These are phyloP conservation scores for Vanessa cardui DNA, from an alignment of 2,888 invertebrate species.

Conservation along the genomic window DNA sequence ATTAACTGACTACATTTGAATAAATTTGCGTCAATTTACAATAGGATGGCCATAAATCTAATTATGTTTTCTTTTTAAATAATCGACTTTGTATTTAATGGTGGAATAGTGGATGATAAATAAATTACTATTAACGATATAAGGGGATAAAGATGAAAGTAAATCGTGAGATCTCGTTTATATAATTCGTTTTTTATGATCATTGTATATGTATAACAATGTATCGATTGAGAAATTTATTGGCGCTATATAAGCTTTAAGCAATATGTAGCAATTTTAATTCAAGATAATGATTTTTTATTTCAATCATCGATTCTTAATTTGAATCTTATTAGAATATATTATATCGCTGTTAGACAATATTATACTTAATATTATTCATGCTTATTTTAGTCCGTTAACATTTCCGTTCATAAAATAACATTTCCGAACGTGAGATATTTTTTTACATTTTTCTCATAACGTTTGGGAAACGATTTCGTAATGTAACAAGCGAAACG, in stretches of 20 bases:
- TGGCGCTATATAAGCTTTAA: slow-evolving; percentile 8
- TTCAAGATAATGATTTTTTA: background rate
- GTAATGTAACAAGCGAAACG: slow-evolving; percentile 48
- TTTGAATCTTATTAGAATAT: too few species aligned
- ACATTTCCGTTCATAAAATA: slow-evolving; percentile 28
- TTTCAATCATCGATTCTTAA: too few species aligned
- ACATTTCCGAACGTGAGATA: slow-evolving; percentile 28
- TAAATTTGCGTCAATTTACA: slow-evolving; percentile 76
- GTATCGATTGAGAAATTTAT: slow-evolving; percentile 30
- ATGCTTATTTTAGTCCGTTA: slow-evolving; percentile 5
- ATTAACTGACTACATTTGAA: slow-evolving; percentile 75
- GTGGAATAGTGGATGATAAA: slow-evolving; percentile 48
- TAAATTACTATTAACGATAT: slow-evolving; percentile 66
- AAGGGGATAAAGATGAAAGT: slow-evolving; percentile 55
- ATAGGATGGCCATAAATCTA: slow-evolving; percentile 70
- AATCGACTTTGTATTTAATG: slow-evolving; percentile 56
- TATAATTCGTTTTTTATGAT: slow-evolving; percentile 43
- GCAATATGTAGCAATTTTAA: background rate
- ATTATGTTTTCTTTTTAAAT: slow-evolving; percentile 54
- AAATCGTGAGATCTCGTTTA: slow-evolving; percentile 52
- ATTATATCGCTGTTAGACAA: background rate
- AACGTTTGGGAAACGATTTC: slow-evolving; percentile 40
- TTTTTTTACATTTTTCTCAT: slow-evolving; percentile 38
- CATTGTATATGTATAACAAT: slow-evolving; percentile 26
- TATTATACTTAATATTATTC: background rate